A percentile compares a stretch with the other conserved stretches of the same genome.
These are phyloP conservation scores for Loxodonta africana DNA, from an alignment of 2,113 vertebrate species.

Conservation along the genomic window DNA sequence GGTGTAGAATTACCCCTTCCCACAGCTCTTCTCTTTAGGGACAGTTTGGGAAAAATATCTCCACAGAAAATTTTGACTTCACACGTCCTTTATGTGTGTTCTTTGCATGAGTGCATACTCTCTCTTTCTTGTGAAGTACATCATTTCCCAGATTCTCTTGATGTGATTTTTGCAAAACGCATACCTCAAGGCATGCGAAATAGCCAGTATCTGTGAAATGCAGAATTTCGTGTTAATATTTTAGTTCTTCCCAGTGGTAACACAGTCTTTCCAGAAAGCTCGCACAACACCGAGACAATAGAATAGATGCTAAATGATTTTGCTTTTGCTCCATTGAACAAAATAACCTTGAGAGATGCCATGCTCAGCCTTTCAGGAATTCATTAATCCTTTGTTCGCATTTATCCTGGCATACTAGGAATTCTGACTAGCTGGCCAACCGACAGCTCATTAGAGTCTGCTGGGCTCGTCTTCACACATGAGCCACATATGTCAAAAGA, in stretches of 20 bases:
- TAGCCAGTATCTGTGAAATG: neutral
- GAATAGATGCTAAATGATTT: slow-evolving; percentile 61
- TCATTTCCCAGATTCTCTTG: neutral
- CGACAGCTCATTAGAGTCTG: slow-evolving; percentile 54
- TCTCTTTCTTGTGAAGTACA: slow-evolving; percentile 21
- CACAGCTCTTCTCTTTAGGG: neutral
- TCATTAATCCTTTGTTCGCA: slow-evolving; percentile 44
- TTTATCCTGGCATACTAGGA: slow-evolving; percentile 49
- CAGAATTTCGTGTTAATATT: neutral
- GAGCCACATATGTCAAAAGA: neutral
- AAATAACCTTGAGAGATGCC: slow-evolving; percentile 58
- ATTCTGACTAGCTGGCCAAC: slow-evolving; percentile 45
- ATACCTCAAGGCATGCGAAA: neutral
- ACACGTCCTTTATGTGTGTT: neutral
- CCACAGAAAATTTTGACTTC: neutral
- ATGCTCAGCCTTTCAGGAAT: slow-evolving; percentile 47
- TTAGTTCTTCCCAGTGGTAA: neutral
- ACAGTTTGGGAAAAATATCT: neutral
- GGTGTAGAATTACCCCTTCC: neutral
- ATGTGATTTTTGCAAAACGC: neutral
- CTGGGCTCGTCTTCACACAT: neutral
- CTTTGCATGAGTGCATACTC: neutral
- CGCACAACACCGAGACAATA: neutral
- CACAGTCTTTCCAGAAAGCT: neutral
- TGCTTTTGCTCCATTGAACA: slow-evolving; percentile 69